phyloP scores from a whole-genome alignment of 2,113 vertebrate genomes.

The Corapipo altera region DNA sequence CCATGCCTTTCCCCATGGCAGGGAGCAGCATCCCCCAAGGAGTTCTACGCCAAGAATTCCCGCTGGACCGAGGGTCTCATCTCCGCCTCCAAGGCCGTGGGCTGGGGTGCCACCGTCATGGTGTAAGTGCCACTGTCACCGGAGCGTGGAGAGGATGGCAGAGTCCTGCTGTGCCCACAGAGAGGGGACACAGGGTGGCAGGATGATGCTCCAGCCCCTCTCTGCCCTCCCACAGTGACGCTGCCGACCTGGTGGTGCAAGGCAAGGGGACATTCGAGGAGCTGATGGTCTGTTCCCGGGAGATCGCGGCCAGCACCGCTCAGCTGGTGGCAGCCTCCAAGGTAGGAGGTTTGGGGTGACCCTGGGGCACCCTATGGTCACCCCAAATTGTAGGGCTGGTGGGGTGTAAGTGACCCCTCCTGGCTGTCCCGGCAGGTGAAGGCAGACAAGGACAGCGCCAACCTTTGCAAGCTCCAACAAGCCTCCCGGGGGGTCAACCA shows the following conservation, averaged over 20 bases:
- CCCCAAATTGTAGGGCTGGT: rapidly evolving
- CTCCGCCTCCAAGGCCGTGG: slow-evolving; percentile 95
- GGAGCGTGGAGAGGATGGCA: background rate
- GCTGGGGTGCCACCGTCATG: slow-evolving; percentile 97
- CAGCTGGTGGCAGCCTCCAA: slow-evolving; percentile 97
- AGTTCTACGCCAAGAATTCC: slow-evolving; percentile 97
- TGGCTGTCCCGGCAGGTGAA: slow-evolving; percentile 81
- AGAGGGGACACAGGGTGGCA: rapidly evolving
- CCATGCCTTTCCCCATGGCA: background rate
- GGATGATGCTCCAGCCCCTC: background rate
- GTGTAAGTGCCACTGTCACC: slow-evolving; percentile 81
- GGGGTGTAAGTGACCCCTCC: background rate
- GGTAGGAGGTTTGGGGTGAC: slow-evolving; percentile 69
- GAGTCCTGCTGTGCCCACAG: background rate
- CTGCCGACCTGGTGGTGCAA: slow-evolving; percentile 92
- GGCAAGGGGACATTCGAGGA: slow-evolving; percentile 96
- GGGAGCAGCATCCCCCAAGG: slow-evolving; percentile 92
- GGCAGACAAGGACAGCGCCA: slow-evolving; percentile 90
- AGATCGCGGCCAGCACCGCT: slow-evolving; percentile 95
- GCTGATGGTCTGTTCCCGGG: slow-evolving; percentile 94
- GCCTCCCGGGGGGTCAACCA: slow-evolving; percentile 90
- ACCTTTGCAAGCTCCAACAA: slow-evolving; percentile 86
- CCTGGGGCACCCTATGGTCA: background rate
- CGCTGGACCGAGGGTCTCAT: slow-evolving; percentile 97
- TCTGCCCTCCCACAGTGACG: slow-evolving; percentile 76